Percentiles rank a stretch among this genome's conserved stretches.
phyloP scores from a whole-genome alignment of 2,888 invertebrate genomes.

The Meliscaeva auricollis region DNA sequence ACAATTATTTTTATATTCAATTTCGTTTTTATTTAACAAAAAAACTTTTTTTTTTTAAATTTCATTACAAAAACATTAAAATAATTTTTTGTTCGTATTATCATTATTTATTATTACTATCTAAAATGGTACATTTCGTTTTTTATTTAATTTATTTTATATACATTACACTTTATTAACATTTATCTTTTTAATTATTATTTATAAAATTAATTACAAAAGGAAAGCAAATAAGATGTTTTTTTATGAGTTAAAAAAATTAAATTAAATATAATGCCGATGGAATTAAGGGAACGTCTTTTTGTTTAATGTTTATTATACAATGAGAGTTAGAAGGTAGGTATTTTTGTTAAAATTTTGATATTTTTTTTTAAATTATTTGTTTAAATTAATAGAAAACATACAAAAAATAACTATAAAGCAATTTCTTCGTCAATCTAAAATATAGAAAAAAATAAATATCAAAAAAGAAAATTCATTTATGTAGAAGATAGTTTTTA shows the following conservation, averaged over 20 bases:
- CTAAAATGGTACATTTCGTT: slow-evolving; percentile 36
- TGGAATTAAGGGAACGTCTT: slow-evolving; percentile 36
- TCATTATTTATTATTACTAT: slow-evolving; percentile 11
- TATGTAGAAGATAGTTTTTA: not conserved
- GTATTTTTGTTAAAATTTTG: not conserved
- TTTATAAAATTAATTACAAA: slow-evolving; percentile 38
- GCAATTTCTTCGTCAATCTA: slow-evolving; percentile 64
- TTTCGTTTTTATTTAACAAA: slow-evolving; percentile 31
- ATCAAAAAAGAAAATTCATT: slow-evolving; percentile 13
- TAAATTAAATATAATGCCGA: slow-evolving; percentile 38
- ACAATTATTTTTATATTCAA: slow-evolving; percentile 20
- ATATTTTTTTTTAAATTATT: slow-evolving; percentile 1
- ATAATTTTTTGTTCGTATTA: slow-evolving; percentile 4
- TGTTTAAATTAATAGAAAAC: slow-evolving; percentile 1
- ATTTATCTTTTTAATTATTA: not conserved
- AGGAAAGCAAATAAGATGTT: not conserved
- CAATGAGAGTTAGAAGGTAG: slow-evolving; percentile 27
- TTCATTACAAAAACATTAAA: slow-evolving; percentile 51
- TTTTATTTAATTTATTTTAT: slow-evolving; percentile 9
- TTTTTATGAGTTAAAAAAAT: not conserved
- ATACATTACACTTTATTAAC: slow-evolving; percentile 32
- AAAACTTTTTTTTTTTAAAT: slow-evolving; percentile 34
- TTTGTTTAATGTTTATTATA: slow-evolving; percentile 38
- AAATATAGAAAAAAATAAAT: slow-evolving; percentile 34
- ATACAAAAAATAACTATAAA: slow-evolving; percentile 43